Conservation (phyloP, 2,888 invertebrate species). For the Nomada lathburiana region DNA sequence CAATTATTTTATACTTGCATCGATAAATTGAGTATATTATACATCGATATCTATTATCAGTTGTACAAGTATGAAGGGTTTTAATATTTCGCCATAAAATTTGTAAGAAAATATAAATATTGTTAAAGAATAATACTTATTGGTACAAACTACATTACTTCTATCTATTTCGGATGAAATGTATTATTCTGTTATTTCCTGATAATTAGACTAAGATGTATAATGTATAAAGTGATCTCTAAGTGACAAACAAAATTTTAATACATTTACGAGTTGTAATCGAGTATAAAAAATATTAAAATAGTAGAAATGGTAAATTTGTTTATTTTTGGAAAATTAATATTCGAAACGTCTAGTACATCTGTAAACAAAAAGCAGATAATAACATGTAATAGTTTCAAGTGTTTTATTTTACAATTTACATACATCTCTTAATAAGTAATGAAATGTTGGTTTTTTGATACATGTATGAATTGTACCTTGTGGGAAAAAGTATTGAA, state of each 20-base stretch:
- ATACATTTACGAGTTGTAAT: slow-evolving; percentile 22
- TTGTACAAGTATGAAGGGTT: not conserved
- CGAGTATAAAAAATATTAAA: not conserved
- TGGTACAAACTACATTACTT: slow-evolving; percentile 5
- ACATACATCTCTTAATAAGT: slow-evolving; percentile 9
- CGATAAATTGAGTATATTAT: not conserved
- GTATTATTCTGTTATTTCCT: not conserved
- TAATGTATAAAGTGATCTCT: slow-evolving; percentile 22
- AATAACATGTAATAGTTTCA: slow-evolving; percentile 15
- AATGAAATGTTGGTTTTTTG: slow-evolving; percentile 2
- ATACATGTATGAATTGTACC: slow-evolving; percentile 18
- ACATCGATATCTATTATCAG: not conserved
- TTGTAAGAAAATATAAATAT: not conserved
- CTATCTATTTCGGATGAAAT: not conserved
- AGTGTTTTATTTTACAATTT: slow-evolving; percentile 35
- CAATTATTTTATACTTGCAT: not conserved
- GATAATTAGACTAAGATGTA: slow-evolving; percentile 9
- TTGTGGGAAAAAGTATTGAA: not conserved
- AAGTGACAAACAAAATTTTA: slow-evolving; percentile 5
- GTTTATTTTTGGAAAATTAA: slow-evolving; percentile 14
- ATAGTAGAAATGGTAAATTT: not conserved
- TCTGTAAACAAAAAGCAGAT: slow-evolving; percentile 6
- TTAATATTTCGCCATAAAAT: slow-evolving; percentile 1
- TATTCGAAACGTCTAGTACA: slow-evolving; percentile 3
- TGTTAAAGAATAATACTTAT: slow-evolving; percentile 16